Base-by-base conservation (phyloP, 2,113 vertebrate species). In the Atrichornis clamosus region DNA sequence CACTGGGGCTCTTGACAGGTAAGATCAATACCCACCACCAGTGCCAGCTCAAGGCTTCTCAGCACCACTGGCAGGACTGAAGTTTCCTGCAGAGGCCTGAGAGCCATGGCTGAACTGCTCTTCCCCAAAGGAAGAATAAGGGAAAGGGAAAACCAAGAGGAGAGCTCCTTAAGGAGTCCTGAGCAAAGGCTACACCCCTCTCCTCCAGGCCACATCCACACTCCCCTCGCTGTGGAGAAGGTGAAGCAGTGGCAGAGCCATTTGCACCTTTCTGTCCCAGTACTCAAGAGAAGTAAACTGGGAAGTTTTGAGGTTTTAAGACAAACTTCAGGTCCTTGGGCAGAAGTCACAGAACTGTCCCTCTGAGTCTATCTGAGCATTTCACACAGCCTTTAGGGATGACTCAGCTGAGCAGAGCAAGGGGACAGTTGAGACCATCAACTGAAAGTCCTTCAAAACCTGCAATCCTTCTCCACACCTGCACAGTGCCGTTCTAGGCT, bases 391-490 rank as follows among this genome's bases (percentile, higher is more conserved):
- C 59, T 64, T 46, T 59, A 24, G 41, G 19, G 37, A 35, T 39
- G 9, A n/a, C 3, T 53, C n/a, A 89, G 53, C 16, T 62, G 37
- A 69, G 28, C 4, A 67, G 94, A 69, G 59, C 41, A 86, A 63
- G 49, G 60, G 33, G 9, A 82, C 20, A 46, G 13, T 42, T 52
- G 47, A 52, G 11, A 68, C 20, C 10, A 84, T 28, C 12, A 53
- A 63, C 7, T 32, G 1, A 50, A 65, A 88, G 82, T 65, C 78
- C 47, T 89, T 13, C 32, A 37, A 85, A 84, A 84, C 5, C 62
- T 13, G 60, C 35, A 42, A 7, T 58, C 41, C 35, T 26, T 65
- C 55, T 50, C 39, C 68, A 28, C 93, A 96, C 97, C 97, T 97
- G 47, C 91, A 95, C 33, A 84, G 83, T 0, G 33, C 44, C 32